phyloP scores from a whole-genome alignment of 64 coral and sea anemone species.

The Dendrophyllia cribrosa region DNA sequence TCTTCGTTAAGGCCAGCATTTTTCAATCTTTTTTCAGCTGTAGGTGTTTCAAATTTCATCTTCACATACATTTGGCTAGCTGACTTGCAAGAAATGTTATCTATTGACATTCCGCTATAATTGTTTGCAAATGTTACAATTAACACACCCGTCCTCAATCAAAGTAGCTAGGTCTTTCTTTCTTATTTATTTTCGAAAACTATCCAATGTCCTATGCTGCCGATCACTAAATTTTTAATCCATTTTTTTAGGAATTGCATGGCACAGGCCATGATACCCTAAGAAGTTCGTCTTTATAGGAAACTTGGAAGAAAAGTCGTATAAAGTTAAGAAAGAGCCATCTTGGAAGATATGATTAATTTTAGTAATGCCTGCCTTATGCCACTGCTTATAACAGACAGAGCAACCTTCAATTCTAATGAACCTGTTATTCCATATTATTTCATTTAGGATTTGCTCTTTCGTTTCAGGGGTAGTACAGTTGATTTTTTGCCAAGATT shows the following conservation, averaged over 20 bases:
- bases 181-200: too few species aligned
- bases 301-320: neutral
- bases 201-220: too few species aligned
- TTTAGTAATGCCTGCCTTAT: conserved; percentile 22
- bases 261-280: neutral
- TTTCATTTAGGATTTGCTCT: conserved; percentile 27
- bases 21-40: conserved; percentile 1
- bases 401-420: conserved; percentile 35
- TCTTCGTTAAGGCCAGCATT: neutral
- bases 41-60: neutral
- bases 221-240: too few species aligned
- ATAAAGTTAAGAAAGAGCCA: conserved; percentile 4
- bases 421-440: conserved; percentile 42
- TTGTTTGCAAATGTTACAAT: too few species aligned
- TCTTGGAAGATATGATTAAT: conserved; percentile 35
- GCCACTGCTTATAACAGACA: conserved; percentile 29
- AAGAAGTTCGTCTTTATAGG: conserved; percentile 45
- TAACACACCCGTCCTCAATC: too few species aligned
- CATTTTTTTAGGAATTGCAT: neutral
- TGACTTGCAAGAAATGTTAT: neutral
- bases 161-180: too few species aligned
- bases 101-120: too few species aligned
- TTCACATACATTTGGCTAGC: neutral
- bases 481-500: conserved; percentile 23
- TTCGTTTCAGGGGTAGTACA: neutral